Percentiles rank a stretch among this genome's conserved stretches.
Conservation (phyloP, 2,888 invertebrate species). For the Ctena decussata region DNA sequence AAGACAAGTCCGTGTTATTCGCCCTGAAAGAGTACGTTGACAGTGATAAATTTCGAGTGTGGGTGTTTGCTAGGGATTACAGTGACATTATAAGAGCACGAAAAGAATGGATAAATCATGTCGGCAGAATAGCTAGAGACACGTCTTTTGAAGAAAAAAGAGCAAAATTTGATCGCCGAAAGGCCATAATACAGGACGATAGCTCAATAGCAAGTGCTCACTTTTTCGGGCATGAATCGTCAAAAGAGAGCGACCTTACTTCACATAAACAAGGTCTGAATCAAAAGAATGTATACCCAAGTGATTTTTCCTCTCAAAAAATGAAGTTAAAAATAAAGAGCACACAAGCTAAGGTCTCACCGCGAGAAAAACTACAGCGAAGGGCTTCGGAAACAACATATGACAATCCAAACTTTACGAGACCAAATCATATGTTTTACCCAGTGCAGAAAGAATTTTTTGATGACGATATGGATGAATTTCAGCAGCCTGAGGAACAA, state of each 20-base stretch:
- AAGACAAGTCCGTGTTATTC: constrained; percentile 52
- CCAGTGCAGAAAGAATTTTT: constrained; percentile 31
- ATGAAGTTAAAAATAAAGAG: background rate
- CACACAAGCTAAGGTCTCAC: background rate
- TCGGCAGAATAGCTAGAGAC: constrained; percentile 55
- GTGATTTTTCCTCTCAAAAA: background rate
- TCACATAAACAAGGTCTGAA: background rate
- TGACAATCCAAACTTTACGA: constrained; percentile 56
- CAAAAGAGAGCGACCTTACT: constrained; percentile 18
- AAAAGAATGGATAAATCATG: constrained; percentile 57
- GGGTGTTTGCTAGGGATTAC: constrained; percentile 60
- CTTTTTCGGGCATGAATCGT: constrained; percentile 46
- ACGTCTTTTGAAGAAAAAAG: constrained; percentile 35
- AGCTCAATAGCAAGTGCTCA: constrained; percentile 32
- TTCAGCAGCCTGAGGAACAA: background rate
- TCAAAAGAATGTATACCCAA: background rate
- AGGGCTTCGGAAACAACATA: background rate
- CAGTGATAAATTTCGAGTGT: constrained; percentile 49
- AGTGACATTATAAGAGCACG: constrained; percentile 46
- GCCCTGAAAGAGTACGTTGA: constrained; percentile 57
- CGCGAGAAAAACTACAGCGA: background rate
- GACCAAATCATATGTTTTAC: constrained; percentile 56
- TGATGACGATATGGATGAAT: background rate
- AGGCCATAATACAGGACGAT: background rate
- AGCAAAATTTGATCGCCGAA: background rate